Base-by-base conservation (phyloP, 2,113 vertebrate species). In the Xerus inauris region DNA sequence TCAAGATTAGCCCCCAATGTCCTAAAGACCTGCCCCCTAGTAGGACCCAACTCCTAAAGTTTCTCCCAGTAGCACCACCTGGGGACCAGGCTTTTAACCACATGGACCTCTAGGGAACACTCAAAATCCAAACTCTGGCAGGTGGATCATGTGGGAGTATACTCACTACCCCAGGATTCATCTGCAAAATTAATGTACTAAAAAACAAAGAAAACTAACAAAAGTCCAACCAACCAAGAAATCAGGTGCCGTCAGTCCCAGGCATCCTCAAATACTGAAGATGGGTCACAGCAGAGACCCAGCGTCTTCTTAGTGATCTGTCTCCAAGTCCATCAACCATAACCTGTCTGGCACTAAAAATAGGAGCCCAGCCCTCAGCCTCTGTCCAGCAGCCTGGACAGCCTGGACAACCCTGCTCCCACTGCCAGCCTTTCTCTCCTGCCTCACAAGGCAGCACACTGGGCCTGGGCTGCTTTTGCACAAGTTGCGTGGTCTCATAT, bases 61-160 rank as follows among this genome's bases (percentile, higher is more conserved):
- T 62, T 28, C 4, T n/a, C 62, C 62, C 73, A 10, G 8, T 3
- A 40, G 45, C 30, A n/a, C 62, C 62, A 67, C 40, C 38, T 80
- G 6, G 35, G 40, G 12, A 40, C 26, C 14, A 26, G 45, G 71
- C 71, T 38, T 77, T 45, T 28, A 24, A 24, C 14, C 47, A 14
- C 59, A 67, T 67, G 72, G 59, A 20, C 20, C 10, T 67, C 51
- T 80, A 22, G 51, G 73, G 32, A 35, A 72, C 24, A 72, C 19
- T 87, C n/a, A 59, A 12, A 16, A 72, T 64, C 42, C 45, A 64
- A 49, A 28, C 11, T 2, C 22, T 0, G 67, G 49, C 67, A 40
- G 45, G 17, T 45, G 47, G 57, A 1, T 20, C 42, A 0, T 17
- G 49, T 30, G 22, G 35, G 13, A 0, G 28, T 26, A 14, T 1